Evolutionary conservation across 2,113 vertebrate genomes (phyloP).

Genomic region (Ceratotherium simum): DNA sequence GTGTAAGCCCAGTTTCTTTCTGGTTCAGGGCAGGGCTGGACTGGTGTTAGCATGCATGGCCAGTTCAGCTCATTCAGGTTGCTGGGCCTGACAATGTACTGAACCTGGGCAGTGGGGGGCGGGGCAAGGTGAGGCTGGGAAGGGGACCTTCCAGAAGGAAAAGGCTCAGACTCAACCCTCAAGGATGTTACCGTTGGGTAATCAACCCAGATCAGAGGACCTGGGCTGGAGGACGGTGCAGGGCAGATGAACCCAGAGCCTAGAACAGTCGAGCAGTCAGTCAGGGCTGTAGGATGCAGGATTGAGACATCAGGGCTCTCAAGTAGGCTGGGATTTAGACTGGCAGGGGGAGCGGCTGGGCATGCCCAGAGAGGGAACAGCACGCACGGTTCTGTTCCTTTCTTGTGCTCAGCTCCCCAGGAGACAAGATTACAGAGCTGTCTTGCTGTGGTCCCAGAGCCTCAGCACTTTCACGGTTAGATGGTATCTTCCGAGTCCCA

Average conservation of each 20-base stretch:
- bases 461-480: accelerated
- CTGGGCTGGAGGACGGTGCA: neutral
- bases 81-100: neutral
- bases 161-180: neutral
- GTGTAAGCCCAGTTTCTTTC: slow-evolving; percentile 46
- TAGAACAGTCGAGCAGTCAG: accelerated
- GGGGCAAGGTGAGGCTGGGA: neutral
- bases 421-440: neutral
- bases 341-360: neutral
- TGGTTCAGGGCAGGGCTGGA: neutral
- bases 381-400: neutral
- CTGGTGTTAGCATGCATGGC: neutral
- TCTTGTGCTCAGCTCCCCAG: neutral
- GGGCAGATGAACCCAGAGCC: neutral
- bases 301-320: neutral
- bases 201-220: neutral
- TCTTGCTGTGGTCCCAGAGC: neutral
- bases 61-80: slow-evolving; percentile 2
- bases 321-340: neutral
- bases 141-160: neutral
- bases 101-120: neutral
- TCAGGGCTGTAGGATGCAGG: neutral
- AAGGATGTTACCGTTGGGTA: neutral
- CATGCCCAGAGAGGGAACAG: neutral
- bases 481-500: neutral